Evolutionary conservation across 35 echinoderm and acorn worm genomes (phyloP), one percentile per base, ranked within the genome.

Genomic region (Anneissia japonica): DNA sequence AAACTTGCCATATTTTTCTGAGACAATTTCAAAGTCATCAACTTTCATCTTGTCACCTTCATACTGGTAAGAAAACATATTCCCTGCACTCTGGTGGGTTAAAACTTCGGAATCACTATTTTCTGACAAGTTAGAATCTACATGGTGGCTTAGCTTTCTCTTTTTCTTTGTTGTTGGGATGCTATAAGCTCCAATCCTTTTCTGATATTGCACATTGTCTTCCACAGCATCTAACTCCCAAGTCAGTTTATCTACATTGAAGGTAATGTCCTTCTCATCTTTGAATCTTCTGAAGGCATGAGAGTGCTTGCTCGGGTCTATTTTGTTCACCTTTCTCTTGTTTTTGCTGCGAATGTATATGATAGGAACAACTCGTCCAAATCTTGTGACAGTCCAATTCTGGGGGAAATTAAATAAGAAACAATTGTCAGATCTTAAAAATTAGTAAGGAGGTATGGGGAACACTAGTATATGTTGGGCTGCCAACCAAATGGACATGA

Each of bases 381-480:
- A 97, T 72, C 93, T 97, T 32, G 91, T 85, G 39, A 97, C 95
- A 31, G 93, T 56, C 91, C 91, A 97, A 86, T 93, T 97, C 95
- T 97, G 91, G 56, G 40, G n/a, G n/a, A n/a, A n/a, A n/a, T n/a
- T n/a, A n/a, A n/a, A n/a, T n/a, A n/a, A n/a, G n/a, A n/a, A n/a
- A n/a, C n/a, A n/a, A n/a, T n/a, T n/a, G n/a, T n/a, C n/a, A n/a
- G n/a, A n/a, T n/a, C n/a, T n/a, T n/a, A n/a, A n/a, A n/a, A n/a
- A n/a, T n/a, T n/a, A n/a, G n/a, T n/a, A n/a, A n/a, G n/a, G n/a
- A n/a, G n/a, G n/a, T n/a, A n/a, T n/a, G n/a, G n/a, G n/a, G n/a
- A n/a, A n/a, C n/a, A n/a, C n/a, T n/a, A n/a, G n/a, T n/a, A n/a
- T n/a, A n/a, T n/a, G n/a, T n/a, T n/a, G n/a, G n/a, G n/a, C n/a